Conservation (phyloP, 1,140 invertebrate genomes). For the Bombus pascuorum region DNA sequence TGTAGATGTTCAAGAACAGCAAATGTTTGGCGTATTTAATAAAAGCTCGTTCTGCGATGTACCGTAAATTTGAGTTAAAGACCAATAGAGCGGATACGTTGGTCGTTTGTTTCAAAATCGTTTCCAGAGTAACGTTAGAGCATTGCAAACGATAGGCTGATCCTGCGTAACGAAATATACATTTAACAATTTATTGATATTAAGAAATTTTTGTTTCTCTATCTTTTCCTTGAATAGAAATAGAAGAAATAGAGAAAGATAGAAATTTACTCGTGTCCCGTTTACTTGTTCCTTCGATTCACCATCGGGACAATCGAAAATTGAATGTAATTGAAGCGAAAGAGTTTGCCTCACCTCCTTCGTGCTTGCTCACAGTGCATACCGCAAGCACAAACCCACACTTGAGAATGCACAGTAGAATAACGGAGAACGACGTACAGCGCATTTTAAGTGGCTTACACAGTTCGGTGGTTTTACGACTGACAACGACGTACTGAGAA, state of each 20-base stretch:
- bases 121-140: slow-evolving; percentile 61
- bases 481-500: slow-evolving; percentile 12
- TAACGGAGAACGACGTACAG: slow-evolving; percentile 31
- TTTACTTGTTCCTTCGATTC: neutral
- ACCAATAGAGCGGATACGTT: slow-evolving; percentile 61
- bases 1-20: slow-evolving; percentile 67
- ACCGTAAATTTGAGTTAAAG: slow-evolving; percentile 62
- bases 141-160: slow-evolving; percentile 59
- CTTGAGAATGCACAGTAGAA: slow-evolving; percentile 48
- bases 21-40: slow-evolving; percentile 55
- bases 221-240: neutral
- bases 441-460: slow-evolving; percentile 45
- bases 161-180: neutral
- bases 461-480: slow-evolving; percentile 18
- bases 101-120: slow-evolving; percentile 34
- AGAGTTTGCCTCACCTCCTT: slow-evolving; percentile 58
- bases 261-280: neutral
- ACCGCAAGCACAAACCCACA: slow-evolving; percentile 28
- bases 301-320: neutral
- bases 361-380: slow-evolving; percentile 64
- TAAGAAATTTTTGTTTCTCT: neutral
- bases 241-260: neutral
- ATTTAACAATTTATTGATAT: neutral
- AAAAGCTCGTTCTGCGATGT: slow-evolving; percentile 63
- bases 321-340: neutral